Evolutionary conservation across 1,140 invertebrate genomes (phyloP), one percentile per base, ranked within the genome.

Genomic region (Leptinotarsa defecta): DNA sequence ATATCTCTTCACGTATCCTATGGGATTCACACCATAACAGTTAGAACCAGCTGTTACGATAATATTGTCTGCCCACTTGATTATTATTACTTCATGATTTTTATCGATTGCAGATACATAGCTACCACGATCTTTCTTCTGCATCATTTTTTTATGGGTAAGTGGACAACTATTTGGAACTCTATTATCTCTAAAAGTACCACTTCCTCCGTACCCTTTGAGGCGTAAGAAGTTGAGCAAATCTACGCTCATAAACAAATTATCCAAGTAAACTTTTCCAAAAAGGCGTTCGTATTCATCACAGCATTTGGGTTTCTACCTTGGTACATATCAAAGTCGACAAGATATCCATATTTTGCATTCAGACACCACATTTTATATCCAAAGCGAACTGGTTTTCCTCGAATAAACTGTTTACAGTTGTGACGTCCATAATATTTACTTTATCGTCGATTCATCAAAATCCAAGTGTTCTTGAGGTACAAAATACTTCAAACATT

Each of bases 321-420:
- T 79, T 84, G 81, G 73, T 83, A 83, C 48, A 83, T 49, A 74
- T 81, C 76, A 77, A 84, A 83, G 69, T 84, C 80, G 13, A 76
- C 61, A 4, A 81, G 48, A 74, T 76, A 79, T 48, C 78, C 80
- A 48, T 57, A 3, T 3, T n/a, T 48, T 24, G 71, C 57, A 64
- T 74, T 78, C 13, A 78, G 61, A 49, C 48, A 74, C 80, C 78
- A 81, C 68, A 80, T 74, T 77, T 81, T 82, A 57, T 75, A 82
- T 1, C 81, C 82, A 77, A 77, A 82, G 64, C 78, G 13, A 6
- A 83, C 81, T 27, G 80, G 81, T 76, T 83, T 83, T 24, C 78
- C 79, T 72, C 80, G 15, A 13, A 64, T 64, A 24, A 64, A 64
- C 22, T 64, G 63, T 19, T 64, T 64, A 19, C 63, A 64, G n/a